Base-by-base conservation (phyloP, 2,888 invertebrate genomes). In the Chalcosyrphus nemorum region DNA sequence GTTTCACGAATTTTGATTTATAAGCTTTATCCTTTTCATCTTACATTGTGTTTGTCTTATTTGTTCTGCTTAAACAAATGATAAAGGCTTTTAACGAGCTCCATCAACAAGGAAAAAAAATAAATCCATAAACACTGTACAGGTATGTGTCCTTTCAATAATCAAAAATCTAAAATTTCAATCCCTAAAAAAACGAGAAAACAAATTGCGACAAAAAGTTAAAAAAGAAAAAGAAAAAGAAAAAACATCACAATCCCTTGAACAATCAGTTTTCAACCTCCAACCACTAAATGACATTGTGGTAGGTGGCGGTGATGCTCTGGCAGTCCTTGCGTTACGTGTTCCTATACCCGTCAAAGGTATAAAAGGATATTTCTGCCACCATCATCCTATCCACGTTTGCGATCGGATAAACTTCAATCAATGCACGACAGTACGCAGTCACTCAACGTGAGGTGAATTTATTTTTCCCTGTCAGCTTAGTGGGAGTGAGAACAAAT, bases 381-480 rank as follows among this genome's bases (percentile, higher is more conserved):
- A 1, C 50, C 65, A 47, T 50, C 1, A 19, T 6, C n/a, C 41
- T 15, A 27, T 11, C 38, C 45, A 32, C 35, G 32, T 47, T 70
- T 56, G 35, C 47, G 63, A 59, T 71, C 38, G 29, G 52, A 50
- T 78, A 78, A 56, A 72, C 71, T 72, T 78, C 78, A 78, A 78
- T 78, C 78, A 71, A 71, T 50, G 41, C 71, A 78, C 65, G 65
- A 65, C 65, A 57, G 61, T 65, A 78, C 78, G 57, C 71, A 78
- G 57, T 78, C 71, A 65, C 61, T 78, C 52, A 71, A 78, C 78
- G 78, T 78, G 78, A 65, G 65, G 21, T 65, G 78, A 47, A 29
- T 47, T 70, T 77, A 43, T 57, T 56, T 57, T 56, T 45, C 17
- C 47, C 54, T 43, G 24, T 29, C 47, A 50, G 21, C 38, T 24